A percentile compares a stretch with the other conserved stretches of the same genome.
Evolutionary conservation across 2,888 invertebrate species (phyloP).

Genomic region (Camptogramma bilineatum): DNA sequence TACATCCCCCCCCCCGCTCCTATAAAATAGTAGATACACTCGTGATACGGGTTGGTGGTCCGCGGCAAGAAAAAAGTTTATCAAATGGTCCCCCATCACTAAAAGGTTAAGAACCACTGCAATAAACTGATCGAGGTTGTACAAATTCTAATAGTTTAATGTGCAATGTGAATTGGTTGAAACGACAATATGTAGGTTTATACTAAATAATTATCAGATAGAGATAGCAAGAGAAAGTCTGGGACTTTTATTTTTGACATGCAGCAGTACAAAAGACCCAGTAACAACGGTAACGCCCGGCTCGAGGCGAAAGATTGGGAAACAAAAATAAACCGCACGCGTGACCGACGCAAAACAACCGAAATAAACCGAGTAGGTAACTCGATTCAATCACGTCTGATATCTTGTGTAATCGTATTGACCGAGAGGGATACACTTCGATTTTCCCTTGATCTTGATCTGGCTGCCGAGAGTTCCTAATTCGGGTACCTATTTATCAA

Average conservation of each 20-base stretch:
- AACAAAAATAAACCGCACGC: conserved; percentile 70
- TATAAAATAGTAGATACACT: too few relatives aligned
- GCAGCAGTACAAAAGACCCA: conserved; percentile 32
- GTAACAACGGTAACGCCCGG: conserved; percentile 32
- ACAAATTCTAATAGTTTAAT: not conserved
- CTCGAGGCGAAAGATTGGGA: conserved; percentile 50
- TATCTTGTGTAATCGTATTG: conserved; percentile 51
- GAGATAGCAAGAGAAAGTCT: conserved; percentile 33
- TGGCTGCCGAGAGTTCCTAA: too few relatives aligned
- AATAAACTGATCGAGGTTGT: not conserved
- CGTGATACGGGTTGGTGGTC: too few relatives aligned
- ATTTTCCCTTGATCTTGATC: not conserved
- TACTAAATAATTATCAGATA: not conserved
- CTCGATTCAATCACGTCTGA: conserved; percentile 54
- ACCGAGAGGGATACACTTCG: not conserved
- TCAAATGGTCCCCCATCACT: too few relatives aligned
- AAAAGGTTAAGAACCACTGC: too few relatives aligned
- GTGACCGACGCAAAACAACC: conserved; percentile 62
- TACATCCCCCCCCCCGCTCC: too few relatives aligned
- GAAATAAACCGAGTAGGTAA: conserved; percentile 63
- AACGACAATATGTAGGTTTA: not conserved
- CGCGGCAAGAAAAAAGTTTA: too few relatives aligned
- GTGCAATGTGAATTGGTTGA: not conserved
- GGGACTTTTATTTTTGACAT: conserved; percentile 40
- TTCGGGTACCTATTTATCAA: too few relatives aligned